phyloP scores from a whole-genome alignment of 2,797 vertebrate species.

The Acanthurus lineatus region DNA sequence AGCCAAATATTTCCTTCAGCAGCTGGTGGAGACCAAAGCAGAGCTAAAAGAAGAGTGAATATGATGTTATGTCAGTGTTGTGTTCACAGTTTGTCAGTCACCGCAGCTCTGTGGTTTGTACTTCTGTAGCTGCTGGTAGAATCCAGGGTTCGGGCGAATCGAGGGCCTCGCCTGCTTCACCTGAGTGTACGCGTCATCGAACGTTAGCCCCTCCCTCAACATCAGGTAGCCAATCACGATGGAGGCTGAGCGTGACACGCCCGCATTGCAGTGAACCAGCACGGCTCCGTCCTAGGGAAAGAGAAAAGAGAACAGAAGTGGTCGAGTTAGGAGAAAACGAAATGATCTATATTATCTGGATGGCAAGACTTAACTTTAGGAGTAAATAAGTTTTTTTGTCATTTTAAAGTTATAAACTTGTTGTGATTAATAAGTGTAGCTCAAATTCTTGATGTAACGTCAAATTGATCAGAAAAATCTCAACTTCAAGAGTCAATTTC shows the following conservation, averaged over 20 bases:
- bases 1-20: not conserved
- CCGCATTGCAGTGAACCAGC: conserved; percentile 96
- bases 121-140: conserved; percentile 68
- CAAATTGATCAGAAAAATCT: not conserved
- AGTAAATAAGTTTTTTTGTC: too few species aligned
- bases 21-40: conserved; percentile 4
- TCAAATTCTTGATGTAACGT: not conserved
- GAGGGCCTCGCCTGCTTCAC: conserved; percentile 91
- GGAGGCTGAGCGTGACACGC: conserved; percentile 93
- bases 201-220: conserved; percentile 88
- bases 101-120: conserved; percentile 50
- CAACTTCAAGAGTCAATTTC: conserved; percentile 12
- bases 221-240: conserved; percentile 93
- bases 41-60: not conserved
- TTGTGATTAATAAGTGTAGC: too few species aligned
- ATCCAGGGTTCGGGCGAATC: conserved; percentile 78
- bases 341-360: too few species aligned
- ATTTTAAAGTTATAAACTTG: too few species aligned
- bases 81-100: not conserved
- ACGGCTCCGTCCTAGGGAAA: conserved; percentile 88
- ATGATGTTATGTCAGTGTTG: too few species aligned
- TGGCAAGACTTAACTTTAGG: too few species aligned
- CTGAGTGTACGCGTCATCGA: conserved; percentile 88
- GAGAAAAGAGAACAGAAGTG: too few species aligned
- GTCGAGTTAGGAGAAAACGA: too few species aligned